A percentile compares a stretch with the other conserved stretches of the same genome.
Evolutionary conservation across 2,113 vertebrate species (phyloP).

Genomic region (Petromus typicus): DNA sequence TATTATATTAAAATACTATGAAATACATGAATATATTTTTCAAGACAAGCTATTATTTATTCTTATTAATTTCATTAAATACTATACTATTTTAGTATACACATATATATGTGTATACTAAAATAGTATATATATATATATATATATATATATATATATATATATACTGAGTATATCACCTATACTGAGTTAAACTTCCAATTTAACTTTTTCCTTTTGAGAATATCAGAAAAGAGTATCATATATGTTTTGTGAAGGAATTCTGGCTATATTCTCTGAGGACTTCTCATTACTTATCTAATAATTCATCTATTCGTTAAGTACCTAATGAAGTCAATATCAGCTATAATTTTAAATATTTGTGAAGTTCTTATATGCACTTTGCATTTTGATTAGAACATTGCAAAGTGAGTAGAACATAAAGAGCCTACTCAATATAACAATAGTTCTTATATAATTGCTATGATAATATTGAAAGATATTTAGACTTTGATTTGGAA

Average conservation of each 20-base stretch:
- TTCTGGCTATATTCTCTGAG: background rate
- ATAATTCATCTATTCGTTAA: background rate
- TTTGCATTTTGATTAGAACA: background rate
- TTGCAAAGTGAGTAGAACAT: background rate
- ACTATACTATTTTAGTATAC: background rate
- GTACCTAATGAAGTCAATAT: background rate
- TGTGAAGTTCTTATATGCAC: background rate
- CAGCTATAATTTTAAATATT: background rate
- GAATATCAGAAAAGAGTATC: background rate
- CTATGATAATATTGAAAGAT: background rate
- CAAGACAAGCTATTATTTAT: background rate
- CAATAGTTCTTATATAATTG: background rate
- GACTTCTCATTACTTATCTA: background rate
- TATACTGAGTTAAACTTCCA: background rate
- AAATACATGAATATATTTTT: background rate
- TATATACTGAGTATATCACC: too few species aligned
- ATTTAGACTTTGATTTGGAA: background rate
- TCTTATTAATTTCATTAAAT: background rate
- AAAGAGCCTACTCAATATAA: background rate
- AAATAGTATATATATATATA: too few species aligned
- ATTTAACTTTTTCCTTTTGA: background rate
- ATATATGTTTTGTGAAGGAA: background rate
- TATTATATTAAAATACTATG: background rate
- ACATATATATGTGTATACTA: too few species aligned
- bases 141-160: too few species aligned